A percentile compares a stretch with the other conserved stretches of the same genome.
Conservation (phyloP, 2,113 vertebrate species). For the Catharus fuscescens region DNA sequence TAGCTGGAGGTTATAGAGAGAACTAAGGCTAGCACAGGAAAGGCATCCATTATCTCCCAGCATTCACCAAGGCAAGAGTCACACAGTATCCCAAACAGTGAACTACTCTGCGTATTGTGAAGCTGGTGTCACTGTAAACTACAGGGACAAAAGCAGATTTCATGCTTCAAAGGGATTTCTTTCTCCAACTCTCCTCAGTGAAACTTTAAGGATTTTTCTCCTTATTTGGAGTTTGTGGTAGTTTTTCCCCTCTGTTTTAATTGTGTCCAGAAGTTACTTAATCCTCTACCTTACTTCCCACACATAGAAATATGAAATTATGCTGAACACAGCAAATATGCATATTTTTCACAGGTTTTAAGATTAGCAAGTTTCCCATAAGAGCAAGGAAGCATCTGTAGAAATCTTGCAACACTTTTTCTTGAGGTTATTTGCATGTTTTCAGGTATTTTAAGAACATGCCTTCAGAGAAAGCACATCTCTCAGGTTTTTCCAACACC, state of each 20-base stretch:
- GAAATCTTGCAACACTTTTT: neutral
- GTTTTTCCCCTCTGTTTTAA: neutral
- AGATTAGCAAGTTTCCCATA: neutral
- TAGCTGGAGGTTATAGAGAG: neutral
- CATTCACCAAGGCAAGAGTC: neutral
- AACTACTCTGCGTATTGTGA: rapidly evolving
- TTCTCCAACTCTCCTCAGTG: neutral
- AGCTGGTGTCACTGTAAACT: neutral
- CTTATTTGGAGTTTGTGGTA: neutral
- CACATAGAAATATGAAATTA: neutral
- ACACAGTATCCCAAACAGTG: rapidly evolving
- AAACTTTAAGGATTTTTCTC: neutral
- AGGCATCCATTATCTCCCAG: rapidly evolving
- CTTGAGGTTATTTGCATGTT: neutral
- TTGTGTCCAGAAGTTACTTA: neutral
- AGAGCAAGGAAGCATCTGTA: neutral
- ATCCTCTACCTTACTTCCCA: neutral
- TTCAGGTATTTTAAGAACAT: neutral
- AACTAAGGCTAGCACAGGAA: neutral
- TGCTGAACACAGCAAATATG: neutral
- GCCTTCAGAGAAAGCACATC: neutral
- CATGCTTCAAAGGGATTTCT: neutral
- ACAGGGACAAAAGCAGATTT: neutral
- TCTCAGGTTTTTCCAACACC: neutral
- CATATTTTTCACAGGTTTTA: conserved; percentile 7